Conservation (phyloP, 2,113 vertebrate species). For the Solea senegalensis region DNA sequence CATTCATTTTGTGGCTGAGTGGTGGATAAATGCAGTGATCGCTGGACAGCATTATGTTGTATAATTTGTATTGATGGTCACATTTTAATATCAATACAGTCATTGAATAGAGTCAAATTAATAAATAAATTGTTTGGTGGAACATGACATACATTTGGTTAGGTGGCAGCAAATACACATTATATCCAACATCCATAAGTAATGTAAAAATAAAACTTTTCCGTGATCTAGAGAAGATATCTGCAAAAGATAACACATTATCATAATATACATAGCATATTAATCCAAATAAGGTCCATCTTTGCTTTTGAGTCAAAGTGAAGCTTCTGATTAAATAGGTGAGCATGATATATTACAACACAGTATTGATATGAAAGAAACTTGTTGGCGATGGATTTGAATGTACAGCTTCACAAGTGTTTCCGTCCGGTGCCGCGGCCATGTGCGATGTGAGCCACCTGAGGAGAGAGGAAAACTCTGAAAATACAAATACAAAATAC, state of each 20-base stretch:
- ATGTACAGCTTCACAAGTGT: constrained; percentile 54
- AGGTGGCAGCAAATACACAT: constrained; percentile 56
- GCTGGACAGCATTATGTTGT: constrained; percentile 15
- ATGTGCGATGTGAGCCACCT: constrained; percentile 1
- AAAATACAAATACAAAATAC: constrained; percentile 29
- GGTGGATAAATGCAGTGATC: constrained; percentile 16
- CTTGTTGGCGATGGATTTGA: constrained; percentile 29
- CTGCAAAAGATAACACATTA: constrained; percentile 51
- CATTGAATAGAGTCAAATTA: constrained; percentile 50
- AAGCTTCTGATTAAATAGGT: constrained; percentile 60
- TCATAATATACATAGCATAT: constrained; percentile 71
- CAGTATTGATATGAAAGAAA: constrained; percentile 24
- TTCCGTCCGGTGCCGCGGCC: constrained; percentile 30
- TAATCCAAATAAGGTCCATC: constrained; percentile 50
- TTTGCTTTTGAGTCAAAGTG: constrained; percentile 48
- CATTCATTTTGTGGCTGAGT: background rate
- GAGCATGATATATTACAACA: constrained; percentile 56
- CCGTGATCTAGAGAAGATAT: constrained; percentile 53
- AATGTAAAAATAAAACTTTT: constrained; percentile 64
- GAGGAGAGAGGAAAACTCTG: background rate
- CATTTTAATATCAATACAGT: constrained; percentile 62
- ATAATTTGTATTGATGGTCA: constrained; percentile 26
- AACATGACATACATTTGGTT: constrained; percentile 56
- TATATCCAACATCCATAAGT: constrained; percentile 54
- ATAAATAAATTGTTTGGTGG: constrained; percentile 68